A percentile compares a stretch with the other conserved stretches of the same genome.
These are phyloP conservation scores for Sceloporus tristichus DNA, from an alignment of 2,113 vertebrate genomes.

Conservation along the genomic window DNA sequence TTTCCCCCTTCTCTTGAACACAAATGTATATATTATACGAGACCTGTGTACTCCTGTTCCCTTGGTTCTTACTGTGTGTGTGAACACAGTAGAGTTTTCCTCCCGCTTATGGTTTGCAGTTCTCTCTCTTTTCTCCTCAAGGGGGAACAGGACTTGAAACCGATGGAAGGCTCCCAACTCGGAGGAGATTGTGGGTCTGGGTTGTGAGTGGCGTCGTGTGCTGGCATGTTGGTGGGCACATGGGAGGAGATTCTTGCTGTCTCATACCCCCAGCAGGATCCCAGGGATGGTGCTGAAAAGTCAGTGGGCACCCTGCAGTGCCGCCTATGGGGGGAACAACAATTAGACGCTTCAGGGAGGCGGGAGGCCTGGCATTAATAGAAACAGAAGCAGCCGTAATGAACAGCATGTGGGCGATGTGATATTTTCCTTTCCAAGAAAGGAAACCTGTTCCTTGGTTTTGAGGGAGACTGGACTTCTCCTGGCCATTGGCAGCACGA, in stretches of 20 bases:
- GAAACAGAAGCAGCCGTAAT: background rate
- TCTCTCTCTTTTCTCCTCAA: background rate
- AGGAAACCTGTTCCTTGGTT: background rate
- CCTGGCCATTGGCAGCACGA: background rate
- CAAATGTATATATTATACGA: background rate
- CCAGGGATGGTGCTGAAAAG: background rate
- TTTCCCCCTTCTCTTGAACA: background rate
- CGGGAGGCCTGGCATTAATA: background rate
- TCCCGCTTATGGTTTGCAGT: background rate
- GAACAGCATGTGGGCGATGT: background rate
- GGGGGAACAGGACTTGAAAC: background rate
- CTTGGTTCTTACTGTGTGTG: background rate
- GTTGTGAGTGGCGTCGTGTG: background rate
- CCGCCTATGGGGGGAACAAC: background rate
- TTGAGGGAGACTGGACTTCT: background rate
- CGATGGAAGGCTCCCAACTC: background rate
- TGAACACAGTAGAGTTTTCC: background rate
- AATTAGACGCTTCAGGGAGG: background rate
- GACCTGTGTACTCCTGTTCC: background rate
- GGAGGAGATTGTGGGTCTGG: too few relatives aligned
- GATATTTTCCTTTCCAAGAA: background rate
- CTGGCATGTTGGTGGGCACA: background rate
- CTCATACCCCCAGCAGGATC: background rate
- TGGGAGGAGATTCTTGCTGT: conserved; percentile 1
- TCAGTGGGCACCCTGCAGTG: background rate